These are phyloP conservation scores for Drosophila tsacasi DNA, from an alignment of 1,140 invertebrate genomes.

Conservation along the genomic window DNA sequence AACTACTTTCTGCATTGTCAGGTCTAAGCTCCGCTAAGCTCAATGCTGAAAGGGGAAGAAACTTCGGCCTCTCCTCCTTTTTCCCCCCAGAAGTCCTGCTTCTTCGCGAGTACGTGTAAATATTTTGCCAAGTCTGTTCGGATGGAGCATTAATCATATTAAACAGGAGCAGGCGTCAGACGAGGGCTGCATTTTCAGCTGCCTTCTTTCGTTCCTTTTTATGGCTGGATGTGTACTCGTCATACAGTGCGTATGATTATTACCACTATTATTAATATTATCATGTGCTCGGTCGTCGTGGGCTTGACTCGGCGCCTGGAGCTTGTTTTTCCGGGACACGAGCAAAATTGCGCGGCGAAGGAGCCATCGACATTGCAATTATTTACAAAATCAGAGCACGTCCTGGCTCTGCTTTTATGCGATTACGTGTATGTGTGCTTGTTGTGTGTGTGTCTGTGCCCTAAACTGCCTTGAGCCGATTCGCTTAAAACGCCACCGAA, in stretches of 20 bases:
- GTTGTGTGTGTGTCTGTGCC: conserved; percentile 41
- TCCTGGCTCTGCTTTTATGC: conserved; percentile 78
- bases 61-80: neutral
- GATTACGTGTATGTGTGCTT: conserved; percentile 54
- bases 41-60: conserved; percentile 24
- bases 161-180: conserved; percentile 60
- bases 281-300: conserved; percentile 58
- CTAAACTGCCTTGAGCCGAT: conserved; percentile 73
- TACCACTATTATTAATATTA: conserved; percentile 84
- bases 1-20: conserved; percentile 36
- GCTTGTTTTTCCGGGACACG: conserved; percentile 43
- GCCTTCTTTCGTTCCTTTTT: conserved; percentile 26
- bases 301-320: conserved; percentile 46
- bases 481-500: conserved; percentile 69
- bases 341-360: conserved; percentile 2
- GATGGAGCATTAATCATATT: conserved; percentile 76
- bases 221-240: conserved; percentile 44
- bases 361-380: conserved; percentile 75
- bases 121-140: conserved; percentile 66
- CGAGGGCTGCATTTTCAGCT: conserved; percentile 26
- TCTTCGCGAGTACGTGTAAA: conserved; percentile 62
- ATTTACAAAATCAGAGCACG: conserved; percentile 82
- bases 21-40: conserved; percentile 44
- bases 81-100: conserved; percentile 17
- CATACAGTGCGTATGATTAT: conserved; percentile 82